phyloP scores from a whole-genome alignment of 2,113 vertebrate genomes.

The Clarias gariepinus region DNA sequence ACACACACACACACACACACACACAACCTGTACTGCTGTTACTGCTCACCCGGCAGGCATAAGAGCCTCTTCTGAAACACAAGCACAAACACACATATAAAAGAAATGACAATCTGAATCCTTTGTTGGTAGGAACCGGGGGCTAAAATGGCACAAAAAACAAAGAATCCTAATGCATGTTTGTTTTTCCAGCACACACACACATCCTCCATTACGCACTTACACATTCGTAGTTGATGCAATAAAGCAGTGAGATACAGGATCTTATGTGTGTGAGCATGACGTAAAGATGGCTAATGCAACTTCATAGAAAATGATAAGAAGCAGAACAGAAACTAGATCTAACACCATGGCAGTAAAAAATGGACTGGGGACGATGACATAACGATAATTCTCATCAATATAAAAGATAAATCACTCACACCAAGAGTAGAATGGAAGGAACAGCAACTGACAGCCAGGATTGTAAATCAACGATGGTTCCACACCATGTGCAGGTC shows the following conservation, averaged over 20 bases:
- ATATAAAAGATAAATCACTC: background rate
- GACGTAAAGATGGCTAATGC: background rate
- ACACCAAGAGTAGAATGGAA: slow-evolving; percentile 21
- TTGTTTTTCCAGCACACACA: slow-evolving; percentile 26
- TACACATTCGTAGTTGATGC: slow-evolving; percentile 38
- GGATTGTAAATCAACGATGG: slow-evolving; percentile 9
- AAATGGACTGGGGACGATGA: background rate
- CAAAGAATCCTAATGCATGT: slow-evolving; percentile 32
- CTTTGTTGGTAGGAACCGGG: slow-evolving; percentile 30
- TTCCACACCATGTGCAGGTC: slow-evolving; percentile 27
- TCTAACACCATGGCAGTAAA: background rate
- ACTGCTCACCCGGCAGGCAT: background rate
- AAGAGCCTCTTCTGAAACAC: background rate
- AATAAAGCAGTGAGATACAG: slow-evolving; percentile 23
- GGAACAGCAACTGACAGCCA: slow-evolving; percentile 17
- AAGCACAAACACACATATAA: background rate
- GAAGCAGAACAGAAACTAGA: background rate
- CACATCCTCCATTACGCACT: slow-evolving; percentile 16
- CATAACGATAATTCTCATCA: background rate
- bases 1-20: no score
- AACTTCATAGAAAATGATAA: background rate
- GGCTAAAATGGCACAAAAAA: slow-evolving; percentile 34
- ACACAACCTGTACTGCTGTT: background rate
- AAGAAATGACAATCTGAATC: slow-evolving; percentile 7
- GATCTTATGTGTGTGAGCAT: background rate